phyloP scores from a whole-genome alignment of 2,888 invertebrate species.

The Mesorhabditis belari region DNA sequence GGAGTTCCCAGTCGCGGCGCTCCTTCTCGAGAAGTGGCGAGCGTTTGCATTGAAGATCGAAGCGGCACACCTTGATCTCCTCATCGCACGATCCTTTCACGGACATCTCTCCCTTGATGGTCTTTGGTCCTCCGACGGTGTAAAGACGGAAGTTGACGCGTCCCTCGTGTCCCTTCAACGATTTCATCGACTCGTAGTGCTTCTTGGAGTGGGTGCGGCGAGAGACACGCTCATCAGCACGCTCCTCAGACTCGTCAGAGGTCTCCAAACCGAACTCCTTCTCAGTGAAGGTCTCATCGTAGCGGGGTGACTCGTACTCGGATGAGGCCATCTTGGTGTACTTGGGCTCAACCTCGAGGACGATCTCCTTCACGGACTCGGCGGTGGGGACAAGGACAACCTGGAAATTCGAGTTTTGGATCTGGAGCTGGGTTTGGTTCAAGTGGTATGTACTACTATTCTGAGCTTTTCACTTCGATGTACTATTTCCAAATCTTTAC shows the following conservation, averaged over 20 bases:
- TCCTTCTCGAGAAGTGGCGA: constrained; percentile 18
- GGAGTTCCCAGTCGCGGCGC: constrained; percentile 33
- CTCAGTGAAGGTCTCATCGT: constrained; percentile 17
- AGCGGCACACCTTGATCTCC: constrained; percentile 15
- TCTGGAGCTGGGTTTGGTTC: constrained; percentile 3
- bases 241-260: constrained; percentile 10
- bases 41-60: constrained; percentile 10
- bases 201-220: constrained; percentile 4
- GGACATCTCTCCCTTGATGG: too few relatives aligned
- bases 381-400: constrained; percentile 21
- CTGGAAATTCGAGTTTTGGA: constrained; percentile 9
- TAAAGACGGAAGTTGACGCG: constrained; percentile 12
- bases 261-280: constrained; percentile 15
- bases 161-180: constrained; percentile 7
- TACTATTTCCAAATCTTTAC: constrained; percentile 19
- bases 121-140: too few relatives aligned
- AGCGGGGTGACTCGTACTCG: not conserved
- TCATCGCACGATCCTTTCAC: too few relatives aligned
- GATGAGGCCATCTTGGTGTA: constrained; percentile 6
- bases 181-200: not conserved
- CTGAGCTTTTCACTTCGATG: too few relatives aligned
- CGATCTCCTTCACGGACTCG: constrained; percentile 8
- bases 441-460: not conserved
- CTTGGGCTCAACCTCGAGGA: not conserved
- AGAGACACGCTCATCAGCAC: constrained; percentile 9